Evolutionary conservation across 2,888 invertebrate genomes (phyloP).

Genomic region (Diogma glabrata): DNA sequence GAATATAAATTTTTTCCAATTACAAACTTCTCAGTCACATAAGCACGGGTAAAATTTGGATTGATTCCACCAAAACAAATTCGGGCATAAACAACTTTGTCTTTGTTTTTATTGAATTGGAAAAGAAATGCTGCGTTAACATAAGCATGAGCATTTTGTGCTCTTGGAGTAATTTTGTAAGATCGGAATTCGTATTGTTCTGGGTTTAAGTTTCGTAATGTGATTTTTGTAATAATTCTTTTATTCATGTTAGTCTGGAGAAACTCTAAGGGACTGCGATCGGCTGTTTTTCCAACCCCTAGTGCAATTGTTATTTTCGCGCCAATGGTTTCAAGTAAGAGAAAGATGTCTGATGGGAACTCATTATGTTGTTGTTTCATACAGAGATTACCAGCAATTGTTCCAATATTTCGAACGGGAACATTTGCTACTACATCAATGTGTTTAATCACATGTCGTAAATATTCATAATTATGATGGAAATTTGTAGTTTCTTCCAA

Average conservation of each 20-base stretch:
- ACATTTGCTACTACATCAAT: conserved; percentile 60
- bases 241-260: conserved; percentile 24
- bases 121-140: conserved; percentile 65
- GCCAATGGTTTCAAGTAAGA: conserved; percentile 35
- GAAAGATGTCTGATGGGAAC: conserved; percentile 45
- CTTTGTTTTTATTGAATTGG: conserved; percentile 32
- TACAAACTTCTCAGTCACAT: conserved; percentile 40
- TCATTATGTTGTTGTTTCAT: conserved; percentile 41
- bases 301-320: conserved; percentile 28
- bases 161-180: conserved; percentile 59
- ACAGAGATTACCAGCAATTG: conserved; percentile 43
- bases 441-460: conserved; percentile 49
- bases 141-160: conserved; percentile 65
- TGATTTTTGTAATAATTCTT: conserved; percentile 26
- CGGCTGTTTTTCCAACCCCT: conserved; percentile 17
- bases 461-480: conserved; percentile 42
- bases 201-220: conserved; percentile 36
- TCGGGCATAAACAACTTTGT: conserved; percentile 27
- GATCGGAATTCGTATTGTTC: conserved; percentile 33
- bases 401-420: conserved; percentile 55
- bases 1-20: conserved; percentile 37
- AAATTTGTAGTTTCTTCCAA: conserved; percentile 28
- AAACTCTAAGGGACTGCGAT: conserved; percentile 28
- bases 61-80: conserved; percentile 49
- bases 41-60: conserved; percentile 38